Base-by-base conservation (phyloP, 2,113 vertebrate species). In the Irena cyanogastra region DNA sequence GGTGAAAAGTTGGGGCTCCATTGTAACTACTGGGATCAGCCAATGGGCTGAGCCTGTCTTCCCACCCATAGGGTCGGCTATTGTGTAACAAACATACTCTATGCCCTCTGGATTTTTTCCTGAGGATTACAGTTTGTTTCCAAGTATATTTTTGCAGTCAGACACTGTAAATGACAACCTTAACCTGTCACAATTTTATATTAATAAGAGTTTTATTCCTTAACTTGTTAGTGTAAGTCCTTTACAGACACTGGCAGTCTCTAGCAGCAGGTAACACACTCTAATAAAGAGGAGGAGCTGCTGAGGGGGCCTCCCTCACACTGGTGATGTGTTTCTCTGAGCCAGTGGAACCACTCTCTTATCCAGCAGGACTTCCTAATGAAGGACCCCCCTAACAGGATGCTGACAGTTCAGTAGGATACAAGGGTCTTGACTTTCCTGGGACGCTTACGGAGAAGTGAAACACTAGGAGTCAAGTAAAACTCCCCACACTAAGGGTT, bases 11-110 rank as follows among this genome's bases (percentile, higher is more conserved):
- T 1, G 0, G 19, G 24, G 30, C 7, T 59, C 35, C 35, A 35
- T 24, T 3, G 15, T 50, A 59, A 82, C 6, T 30, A 7, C 54
- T 60, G 31, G 20, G 16, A 60, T 28, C 24, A n/a, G 24, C 11
- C 0, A 0, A 59, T 59, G 16, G 20, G 24, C 45, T 60, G 31
- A 70, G 24, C 45, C 30, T 50, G 15, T 28, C 45, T n/a, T 70
- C 8, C 3, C 5, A 45, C 10, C 6, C 2, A 23, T 10, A 24
- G 31, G 20, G 10, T 42, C 0, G 0, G 9, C 7, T 24, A 1
- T 15, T 35, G 31, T 5, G 5, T 35, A 16, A 42, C 37, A 52
- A 16, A 20, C 54, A 13, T 30, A 8, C 31, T 50, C 20, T 30
- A 10, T 24, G 10, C 20, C 35, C 8, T 41, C 33, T 20, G 16